Percentiles rank a stretch among this genome's conserved stretches.
Evolutionary conservation across 1,140 invertebrate genomes (phyloP).

Genomic region (Penaeus indicus): DNA sequence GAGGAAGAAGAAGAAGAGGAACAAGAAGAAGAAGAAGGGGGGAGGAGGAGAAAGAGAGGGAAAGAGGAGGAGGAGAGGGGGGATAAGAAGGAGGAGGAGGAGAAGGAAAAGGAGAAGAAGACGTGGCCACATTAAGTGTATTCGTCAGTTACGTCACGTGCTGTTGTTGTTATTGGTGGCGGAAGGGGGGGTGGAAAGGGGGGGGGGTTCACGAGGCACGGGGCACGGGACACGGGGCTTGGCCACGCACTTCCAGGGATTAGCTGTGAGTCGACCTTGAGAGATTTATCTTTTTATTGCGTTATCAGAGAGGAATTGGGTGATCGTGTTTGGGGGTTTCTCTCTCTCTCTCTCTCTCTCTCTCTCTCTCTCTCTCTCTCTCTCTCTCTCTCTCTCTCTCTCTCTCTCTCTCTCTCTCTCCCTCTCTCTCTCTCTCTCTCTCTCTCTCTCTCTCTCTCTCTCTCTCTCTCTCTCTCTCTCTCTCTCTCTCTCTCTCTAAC

Average conservation of each 20-base stretch:
- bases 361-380: conserved; percentile 40
- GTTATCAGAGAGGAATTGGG: background rate
- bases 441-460: too few relatives aligned
- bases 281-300: too few relatives aligned
- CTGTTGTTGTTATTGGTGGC: background rate
- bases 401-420: background rate
- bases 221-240: background rate
- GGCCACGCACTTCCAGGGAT: too few relatives aligned
- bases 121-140: background rate
- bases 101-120: background rate
- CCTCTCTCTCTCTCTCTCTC: background rate
- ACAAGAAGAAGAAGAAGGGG: too few relatives aligned
- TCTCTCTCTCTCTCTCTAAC: too few relatives aligned
- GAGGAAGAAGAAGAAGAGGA: too few relatives aligned
- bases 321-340: background rate
- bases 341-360: background rate
- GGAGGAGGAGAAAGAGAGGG: too few relatives aligned
- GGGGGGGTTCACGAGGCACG: background rate
- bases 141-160: background rate
- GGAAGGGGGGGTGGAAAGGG: background rate
- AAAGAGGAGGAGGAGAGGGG: too few relatives aligned
- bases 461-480: too few relatives aligned
- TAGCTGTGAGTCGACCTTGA: too few relatives aligned
- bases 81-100: too few relatives aligned
- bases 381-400: conserved; percentile 43